phyloP scores from a whole-genome alignment of 2,113 vertebrate species.

The Orientallactaga bullata region DNA sequence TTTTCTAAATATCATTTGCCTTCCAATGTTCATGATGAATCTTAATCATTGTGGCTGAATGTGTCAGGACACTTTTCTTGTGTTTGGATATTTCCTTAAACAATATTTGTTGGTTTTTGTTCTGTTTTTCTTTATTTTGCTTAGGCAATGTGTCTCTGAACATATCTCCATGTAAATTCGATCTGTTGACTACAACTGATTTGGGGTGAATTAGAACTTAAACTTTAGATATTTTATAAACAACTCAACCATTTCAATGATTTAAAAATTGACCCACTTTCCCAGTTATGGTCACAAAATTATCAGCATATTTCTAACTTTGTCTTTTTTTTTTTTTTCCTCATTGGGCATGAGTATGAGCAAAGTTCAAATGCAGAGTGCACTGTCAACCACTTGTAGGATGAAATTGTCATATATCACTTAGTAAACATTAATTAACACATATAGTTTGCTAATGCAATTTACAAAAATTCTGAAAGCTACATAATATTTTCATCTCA shows the following conservation, averaged over 20 bases:
- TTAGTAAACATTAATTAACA: background rate
- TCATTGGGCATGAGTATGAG: background rate
- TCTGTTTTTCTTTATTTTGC: background rate
- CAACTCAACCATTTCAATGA: background rate
- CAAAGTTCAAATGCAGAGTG: background rate
- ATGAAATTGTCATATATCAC: background rate
- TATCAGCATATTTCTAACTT: background rate
- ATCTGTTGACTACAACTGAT: background rate
- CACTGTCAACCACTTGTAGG: background rate
- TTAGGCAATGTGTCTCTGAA: background rate
- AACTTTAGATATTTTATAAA: background rate
- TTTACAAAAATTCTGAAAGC: background rate
- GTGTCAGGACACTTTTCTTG: background rate
- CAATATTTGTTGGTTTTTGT: background rate
- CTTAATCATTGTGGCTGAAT: background rate
- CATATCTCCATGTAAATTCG: background rate
- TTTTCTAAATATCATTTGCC: background rate
- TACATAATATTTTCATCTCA: slow-evolving; percentile 8
- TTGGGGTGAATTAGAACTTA: background rate
- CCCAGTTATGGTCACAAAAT: background rate
- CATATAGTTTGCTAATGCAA: background rate
- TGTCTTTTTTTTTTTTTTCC: background rate
- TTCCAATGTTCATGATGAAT: background rate
- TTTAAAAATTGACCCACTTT: background rate
- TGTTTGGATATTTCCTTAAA: background rate